phyloP scores from a whole-genome alignment of 2,888 invertebrate species.

The Agrochola lychnidis region DNA sequence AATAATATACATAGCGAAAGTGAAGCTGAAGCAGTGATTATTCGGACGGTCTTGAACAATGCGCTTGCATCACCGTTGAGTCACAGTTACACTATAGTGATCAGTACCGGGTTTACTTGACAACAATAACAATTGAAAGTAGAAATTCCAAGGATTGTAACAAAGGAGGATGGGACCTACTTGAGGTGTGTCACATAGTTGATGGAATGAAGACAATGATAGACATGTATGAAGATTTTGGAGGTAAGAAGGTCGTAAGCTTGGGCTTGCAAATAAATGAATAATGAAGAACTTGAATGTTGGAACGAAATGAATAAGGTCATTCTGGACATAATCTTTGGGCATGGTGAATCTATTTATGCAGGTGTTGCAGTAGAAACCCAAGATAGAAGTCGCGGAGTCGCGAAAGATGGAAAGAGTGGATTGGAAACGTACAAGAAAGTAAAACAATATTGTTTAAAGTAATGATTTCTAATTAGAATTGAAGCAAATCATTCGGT shows the following conservation, averaged over 20 bases:
- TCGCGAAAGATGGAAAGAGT: neutral
- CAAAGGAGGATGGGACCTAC: conserved; percentile 22
- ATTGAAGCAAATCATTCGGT: neutral
- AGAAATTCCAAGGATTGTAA: conserved; percentile 44
- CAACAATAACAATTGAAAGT: conserved; percentile 44
- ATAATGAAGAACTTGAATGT: too few species aligned
- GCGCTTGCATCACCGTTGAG: conserved; percentile 57
- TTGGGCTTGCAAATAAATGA: neutral
- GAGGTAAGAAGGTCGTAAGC: neutral
- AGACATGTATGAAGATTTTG: neutral
- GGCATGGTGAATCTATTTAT: too few species aligned
- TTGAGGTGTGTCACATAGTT: conserved; percentile 5
- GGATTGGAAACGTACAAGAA: neutral
- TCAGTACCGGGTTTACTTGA: conserved; percentile 36
- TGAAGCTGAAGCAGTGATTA: conserved; percentile 62
- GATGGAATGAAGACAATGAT: neutral
- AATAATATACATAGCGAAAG: conserved; percentile 67
- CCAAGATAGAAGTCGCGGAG: neutral
- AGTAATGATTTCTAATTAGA: neutral
- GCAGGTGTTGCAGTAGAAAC: neutral
- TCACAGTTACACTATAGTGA: conserved; percentile 38
- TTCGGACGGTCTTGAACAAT: conserved; percentile 53
- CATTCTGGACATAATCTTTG: neutral
- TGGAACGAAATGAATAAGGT: neutral
- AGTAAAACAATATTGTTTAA: neutral